Evolutionary conservation across 1,140 invertebrate species (phyloP).

Genomic region (Ostrea edulis): DNA sequence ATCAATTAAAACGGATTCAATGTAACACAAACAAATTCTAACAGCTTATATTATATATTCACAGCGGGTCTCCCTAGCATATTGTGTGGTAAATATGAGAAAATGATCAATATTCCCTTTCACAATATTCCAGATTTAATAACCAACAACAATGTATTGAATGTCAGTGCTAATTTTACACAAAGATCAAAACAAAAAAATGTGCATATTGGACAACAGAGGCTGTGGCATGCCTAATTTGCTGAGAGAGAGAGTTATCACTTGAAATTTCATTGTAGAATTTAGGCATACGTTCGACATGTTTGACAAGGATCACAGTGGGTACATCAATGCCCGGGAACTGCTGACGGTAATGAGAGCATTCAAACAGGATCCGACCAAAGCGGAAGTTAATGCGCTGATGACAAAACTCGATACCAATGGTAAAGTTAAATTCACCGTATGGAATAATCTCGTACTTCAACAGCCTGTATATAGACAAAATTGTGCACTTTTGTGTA

Average conservation of each 20-base stretch:
- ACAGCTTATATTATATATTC: not conserved
- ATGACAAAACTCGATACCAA: slow-evolving; percentile 99
- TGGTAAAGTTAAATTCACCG: slow-evolving; percentile 83
- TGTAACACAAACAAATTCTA: too few relatives aligned
- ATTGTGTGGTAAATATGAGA: not conserved
- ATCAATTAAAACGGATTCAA: too few relatives aligned
- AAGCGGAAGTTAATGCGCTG: slow-evolving; percentile 99
- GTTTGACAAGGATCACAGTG: slow-evolving; percentile 89
- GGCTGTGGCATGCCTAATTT: not conserved
- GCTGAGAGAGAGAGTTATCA: not conserved
- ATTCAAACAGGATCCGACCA: slow-evolving; percentile 98
- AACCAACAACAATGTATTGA: not conserved
- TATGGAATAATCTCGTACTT: too few relatives aligned
- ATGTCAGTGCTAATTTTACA: not conserved
- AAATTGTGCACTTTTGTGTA: too few relatives aligned
- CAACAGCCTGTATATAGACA: too few relatives aligned
- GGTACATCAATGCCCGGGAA: slow-evolving; percentile 99
- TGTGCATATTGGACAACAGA: not conserved
- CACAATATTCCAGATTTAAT: not conserved
- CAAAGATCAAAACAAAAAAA: not conserved
- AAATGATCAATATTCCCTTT: not conserved
- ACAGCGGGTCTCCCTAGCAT: not conserved
- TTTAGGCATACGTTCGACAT: slow-evolving; percentile 66
- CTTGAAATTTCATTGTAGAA: slow-evolving; percentile 49
- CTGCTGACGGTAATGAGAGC: slow-evolving; percentile 99